A percentile compares a stretch with the other conserved stretches of the same genome.
These are phyloP conservation scores for Trissoscelio sp. DNA, from an alignment of 2,888 invertebrate genomes.

Conservation along the genomic window DNA sequence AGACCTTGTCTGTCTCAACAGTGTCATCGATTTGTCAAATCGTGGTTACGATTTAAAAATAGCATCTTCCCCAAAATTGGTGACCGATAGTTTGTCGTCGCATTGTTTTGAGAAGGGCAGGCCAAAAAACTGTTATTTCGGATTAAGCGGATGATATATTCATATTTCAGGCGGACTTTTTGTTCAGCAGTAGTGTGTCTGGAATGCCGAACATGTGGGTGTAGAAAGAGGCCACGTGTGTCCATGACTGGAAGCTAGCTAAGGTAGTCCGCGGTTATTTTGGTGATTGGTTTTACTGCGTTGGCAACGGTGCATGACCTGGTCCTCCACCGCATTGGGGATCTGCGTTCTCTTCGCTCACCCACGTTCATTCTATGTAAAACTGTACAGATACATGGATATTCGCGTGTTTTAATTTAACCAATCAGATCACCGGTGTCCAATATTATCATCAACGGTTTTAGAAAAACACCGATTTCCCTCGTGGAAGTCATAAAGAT, in stretches of 20 bases:
- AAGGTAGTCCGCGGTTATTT: constrained; percentile 82
- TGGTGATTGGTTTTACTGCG: constrained; percentile 83
- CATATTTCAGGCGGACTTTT: constrained; percentile 39
- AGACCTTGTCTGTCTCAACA: constrained; percentile 9
- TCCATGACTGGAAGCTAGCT: constrained; percentile 76
- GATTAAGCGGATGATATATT: constrained; percentile 30
- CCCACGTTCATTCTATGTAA: constrained; percentile 62
- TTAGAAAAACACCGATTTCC: constrained; percentile 22
- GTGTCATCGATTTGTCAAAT: constrained; percentile 45
- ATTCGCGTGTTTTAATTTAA: constrained; percentile 44
- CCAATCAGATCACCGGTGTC: constrained; percentile 37
- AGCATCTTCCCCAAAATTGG: not conserved
- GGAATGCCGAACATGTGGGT: constrained; percentile 64
- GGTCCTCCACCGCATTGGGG: constrained; percentile 64
- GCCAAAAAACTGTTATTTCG: constrained; percentile 7
- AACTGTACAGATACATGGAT: constrained; percentile 43
- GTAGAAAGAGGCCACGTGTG: constrained; percentile 62
- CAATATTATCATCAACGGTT: constrained; percentile 31
- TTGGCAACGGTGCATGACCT: constrained; percentile 80
- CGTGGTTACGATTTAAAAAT: constrained; percentile 54
- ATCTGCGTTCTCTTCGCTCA: constrained; percentile 62
- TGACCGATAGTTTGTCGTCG: not conserved
- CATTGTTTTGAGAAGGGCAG: not conserved
- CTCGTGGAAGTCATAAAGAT: constrained; percentile 24
- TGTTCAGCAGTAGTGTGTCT: constrained; percentile 20